Evolutionary conservation across 92 coral and sea anemone genomes (phyloP), one percentile per base, ranked within the genome.

Genomic region (Palythoa grandiflora): DNA sequence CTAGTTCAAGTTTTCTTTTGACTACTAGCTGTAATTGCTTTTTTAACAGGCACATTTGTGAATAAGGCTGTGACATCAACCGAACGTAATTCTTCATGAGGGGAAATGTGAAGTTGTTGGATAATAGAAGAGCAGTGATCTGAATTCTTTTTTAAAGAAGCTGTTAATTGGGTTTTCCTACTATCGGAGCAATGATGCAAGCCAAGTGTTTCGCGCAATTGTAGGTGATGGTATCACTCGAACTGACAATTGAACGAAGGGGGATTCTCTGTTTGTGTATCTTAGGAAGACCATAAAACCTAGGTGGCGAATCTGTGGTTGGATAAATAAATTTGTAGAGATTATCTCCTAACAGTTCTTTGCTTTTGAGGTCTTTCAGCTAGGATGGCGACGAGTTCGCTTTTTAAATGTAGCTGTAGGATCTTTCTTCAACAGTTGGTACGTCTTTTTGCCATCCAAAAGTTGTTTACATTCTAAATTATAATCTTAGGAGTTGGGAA

Each of bases 61-160:
- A 83, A 83, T 61, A 65, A 12, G 55, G 87, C 19, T 5, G 47
- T 83, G 38, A 83, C 87, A 83, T 83, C 76, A 65, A 60, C 66
- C 50, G 57, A 83, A n/a, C 87, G 87, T 9, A 84, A 78, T 72
- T 84, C 79, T 14, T 84, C 87, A 15, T 55, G 3, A 21, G 68
- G 78, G 8, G 68, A 78, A 37, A 48, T 1, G 40, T 44, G 77
- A 39, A 19, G 38, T n/a, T 71, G 78, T 37, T 70, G 87, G 16
- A 84, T 3, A 6, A 84, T 35, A 52, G 73, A 10, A 16, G 87
- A 36, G 44, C 70, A 68, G 35, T 84, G 68, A 44, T 84, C 78
- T 0, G 87, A 84, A 20, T 70, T 84, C 77, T 83, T 70, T 84
- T 65, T 83, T 83, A 16, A 83, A 0, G 16, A 60, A 3, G 17